Conservation (phyloP, 2,797 vertebrate genomes). For the Caiman crocodilus region DNA sequence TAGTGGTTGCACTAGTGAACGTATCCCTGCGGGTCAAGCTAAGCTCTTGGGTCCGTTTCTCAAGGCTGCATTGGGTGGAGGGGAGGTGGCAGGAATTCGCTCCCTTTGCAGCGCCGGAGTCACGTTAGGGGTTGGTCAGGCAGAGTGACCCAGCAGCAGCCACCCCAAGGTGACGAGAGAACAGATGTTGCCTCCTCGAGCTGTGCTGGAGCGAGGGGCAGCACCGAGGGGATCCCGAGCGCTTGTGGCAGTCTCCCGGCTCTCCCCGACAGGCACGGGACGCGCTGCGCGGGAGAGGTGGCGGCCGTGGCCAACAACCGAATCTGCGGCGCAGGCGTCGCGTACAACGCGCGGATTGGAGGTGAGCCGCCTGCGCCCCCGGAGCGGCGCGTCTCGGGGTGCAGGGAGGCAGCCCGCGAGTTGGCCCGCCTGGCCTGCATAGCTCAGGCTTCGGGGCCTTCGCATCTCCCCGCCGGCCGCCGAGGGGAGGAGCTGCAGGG, state of each 20-base stretch:
- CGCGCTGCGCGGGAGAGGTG: slow-evolving; percentile 91
- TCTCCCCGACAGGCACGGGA: slow-evolving; percentile 86
- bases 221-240: too few species aligned
- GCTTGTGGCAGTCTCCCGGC: background rate
- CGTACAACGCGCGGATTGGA: slow-evolving; percentile 89
- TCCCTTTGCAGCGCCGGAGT: background rate
- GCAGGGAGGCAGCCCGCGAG: rapidly evolving
- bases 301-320: slow-evolving; percentile 89
- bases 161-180: too few species aligned
- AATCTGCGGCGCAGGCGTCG: slow-evolving; percentile 87
- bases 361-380: slow-evolving; percentile 59
- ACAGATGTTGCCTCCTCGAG: too few species aligned
- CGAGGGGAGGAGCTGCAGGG: too few species aligned
- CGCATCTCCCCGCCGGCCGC: too few species aligned
- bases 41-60: background rate
- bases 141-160: background rate
- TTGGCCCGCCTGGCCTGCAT: too few species aligned
- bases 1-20: background rate
- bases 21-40: rapidly evolving
- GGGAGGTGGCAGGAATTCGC: background rate
- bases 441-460: too few species aligned
- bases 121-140: background rate
- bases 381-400: rapidly evolving
- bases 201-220: too few species aligned
- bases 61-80: background rate